Conservation (phyloP, 2,113 vertebrate genomes). For the Bothrops jararaca region DNA sequence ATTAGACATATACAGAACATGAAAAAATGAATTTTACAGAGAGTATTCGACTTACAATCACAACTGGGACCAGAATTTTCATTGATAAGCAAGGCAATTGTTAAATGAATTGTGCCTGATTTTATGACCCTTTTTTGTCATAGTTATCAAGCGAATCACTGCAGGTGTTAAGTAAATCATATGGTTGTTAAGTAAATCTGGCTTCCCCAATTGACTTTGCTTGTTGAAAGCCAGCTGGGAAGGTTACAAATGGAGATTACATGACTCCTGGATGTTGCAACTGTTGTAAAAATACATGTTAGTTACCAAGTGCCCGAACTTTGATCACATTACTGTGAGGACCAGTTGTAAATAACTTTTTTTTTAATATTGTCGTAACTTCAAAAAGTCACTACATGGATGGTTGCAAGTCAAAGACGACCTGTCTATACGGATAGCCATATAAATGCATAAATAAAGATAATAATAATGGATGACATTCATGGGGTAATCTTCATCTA, state of each 20-base stretch:
- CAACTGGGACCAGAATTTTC: background rate
- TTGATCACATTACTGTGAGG: background rate
- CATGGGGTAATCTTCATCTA: background rate
- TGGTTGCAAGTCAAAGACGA: background rate
- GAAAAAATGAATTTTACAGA: background rate
- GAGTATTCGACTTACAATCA: background rate
- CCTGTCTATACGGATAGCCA: background rate
- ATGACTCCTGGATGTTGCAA: background rate
- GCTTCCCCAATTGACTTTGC: background rate
- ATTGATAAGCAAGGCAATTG: background rate
- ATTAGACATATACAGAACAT: background rate
- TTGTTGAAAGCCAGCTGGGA: background rate
- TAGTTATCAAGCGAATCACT: background rate
- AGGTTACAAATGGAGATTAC: background rate
- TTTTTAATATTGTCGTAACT: background rate
- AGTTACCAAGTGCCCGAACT: background rate
- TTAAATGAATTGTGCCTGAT: background rate
- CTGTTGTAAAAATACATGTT: background rate
- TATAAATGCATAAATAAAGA: background rate
- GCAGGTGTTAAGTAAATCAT: background rate
- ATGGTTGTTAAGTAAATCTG: background rate
- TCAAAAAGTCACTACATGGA: background rate
- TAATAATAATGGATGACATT: background rate
- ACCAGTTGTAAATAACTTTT: background rate
- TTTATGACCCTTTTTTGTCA: background rate